Evolutionary conservation across 2,888 invertebrate genomes (phyloP).

Genomic region (Lathronympha strigana): DNA sequence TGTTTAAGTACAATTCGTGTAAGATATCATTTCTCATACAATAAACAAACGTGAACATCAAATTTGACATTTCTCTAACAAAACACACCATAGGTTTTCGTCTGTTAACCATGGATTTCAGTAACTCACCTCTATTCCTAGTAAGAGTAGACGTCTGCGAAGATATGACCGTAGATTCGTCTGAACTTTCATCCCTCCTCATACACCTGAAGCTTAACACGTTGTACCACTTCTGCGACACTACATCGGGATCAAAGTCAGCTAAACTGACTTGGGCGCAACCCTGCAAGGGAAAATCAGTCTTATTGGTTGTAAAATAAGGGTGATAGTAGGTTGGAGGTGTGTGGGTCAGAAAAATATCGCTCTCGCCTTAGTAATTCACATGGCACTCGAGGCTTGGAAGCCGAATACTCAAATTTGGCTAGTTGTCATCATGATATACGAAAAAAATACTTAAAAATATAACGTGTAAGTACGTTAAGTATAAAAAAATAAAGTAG

Average conservation of each 20-base stretch:
- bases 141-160: slow-evolving; percentile 98
- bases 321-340: neutral
- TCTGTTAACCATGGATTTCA: neutral
- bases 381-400: slow-evolving; percentile 79
- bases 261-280: slow-evolving; percentile 98
- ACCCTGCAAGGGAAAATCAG: slow-evolving; percentile 85
- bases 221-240: slow-evolving; percentile 96
- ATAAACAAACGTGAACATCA: too few relatives aligned
- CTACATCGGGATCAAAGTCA: slow-evolving; percentile 93
- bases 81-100: too few relatives aligned
- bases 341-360: slow-evolving; percentile 62
- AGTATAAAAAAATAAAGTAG: too few relatives aligned
- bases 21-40: too few relatives aligned
- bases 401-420: slow-evolving; percentile 82
- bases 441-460: too few relatives aligned
- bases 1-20: too few relatives aligned
- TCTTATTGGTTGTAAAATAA: slow-evolving; percentile 36
- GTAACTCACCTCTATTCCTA: slow-evolving; percentile 89
- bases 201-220: slow-evolving; percentile 88
- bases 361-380: slow-evolving; percentile 78
- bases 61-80: too few relatives aligned
- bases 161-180: slow-evolving; percentile 98
- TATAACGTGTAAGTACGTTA: too few relatives aligned
- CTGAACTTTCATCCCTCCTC: slow-evolving; percentile 95
- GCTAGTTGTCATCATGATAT: slow-evolving; percentile 77